Evolutionary conservation across 2,113 vertebrate species (phyloP).

Genomic region (Corydoras sp.): DNA sequence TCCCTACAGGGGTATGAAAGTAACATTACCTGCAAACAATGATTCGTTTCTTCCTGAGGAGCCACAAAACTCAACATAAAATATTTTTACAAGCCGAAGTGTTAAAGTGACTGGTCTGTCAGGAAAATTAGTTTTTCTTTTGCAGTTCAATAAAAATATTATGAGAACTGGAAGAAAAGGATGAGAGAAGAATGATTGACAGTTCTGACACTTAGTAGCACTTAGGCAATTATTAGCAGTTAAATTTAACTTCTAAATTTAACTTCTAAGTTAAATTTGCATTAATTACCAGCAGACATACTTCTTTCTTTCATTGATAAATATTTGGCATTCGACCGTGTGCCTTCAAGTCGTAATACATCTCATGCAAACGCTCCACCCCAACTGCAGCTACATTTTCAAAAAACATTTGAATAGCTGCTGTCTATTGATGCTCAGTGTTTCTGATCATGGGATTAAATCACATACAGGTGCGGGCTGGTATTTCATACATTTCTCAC

Average conservation of each 20-base stretch:
- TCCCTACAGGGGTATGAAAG: background rate
- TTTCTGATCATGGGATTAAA: slow-evolving; percentile 57
- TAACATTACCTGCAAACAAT: slow-evolving; percentile 43
- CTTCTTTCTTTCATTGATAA: slow-evolving; percentile 64
- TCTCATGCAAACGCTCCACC: too few species aligned
- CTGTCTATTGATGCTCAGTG: slow-evolving; percentile 61
- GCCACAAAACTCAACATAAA: slow-evolving; percentile 65
- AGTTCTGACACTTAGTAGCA: slow-evolving; percentile 72
- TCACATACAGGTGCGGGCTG: slow-evolving; percentile 66
- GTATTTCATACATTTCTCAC: slow-evolving; percentile 29
- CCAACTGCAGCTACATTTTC: background rate
- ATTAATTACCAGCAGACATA: slow-evolving; percentile 64
- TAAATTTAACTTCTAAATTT: slow-evolving; percentile 23
- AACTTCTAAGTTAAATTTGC: slow-evolving; percentile 62
- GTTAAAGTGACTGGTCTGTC: slow-evolving; percentile 69
- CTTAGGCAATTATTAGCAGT: slow-evolving; percentile 75
- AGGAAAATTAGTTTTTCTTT: slow-evolving; percentile 71
- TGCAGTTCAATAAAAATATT: slow-evolving; percentile 71
- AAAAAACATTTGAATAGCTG: slow-evolving; percentile 67
- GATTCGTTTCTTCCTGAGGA: slow-evolving; percentile 61
- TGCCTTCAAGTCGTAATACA: slow-evolving; percentile 45
- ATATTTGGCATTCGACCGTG: slow-evolving; percentile 66
- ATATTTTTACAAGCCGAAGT: slow-evolving; percentile 70
- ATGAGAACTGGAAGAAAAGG: slow-evolving; percentile 64
- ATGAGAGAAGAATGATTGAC: slow-evolving; percentile 67